These are phyloP conservation scores for Columba janthina DNA, from an alignment of 2,113 vertebrate species.

Conservation along the genomic window DNA sequence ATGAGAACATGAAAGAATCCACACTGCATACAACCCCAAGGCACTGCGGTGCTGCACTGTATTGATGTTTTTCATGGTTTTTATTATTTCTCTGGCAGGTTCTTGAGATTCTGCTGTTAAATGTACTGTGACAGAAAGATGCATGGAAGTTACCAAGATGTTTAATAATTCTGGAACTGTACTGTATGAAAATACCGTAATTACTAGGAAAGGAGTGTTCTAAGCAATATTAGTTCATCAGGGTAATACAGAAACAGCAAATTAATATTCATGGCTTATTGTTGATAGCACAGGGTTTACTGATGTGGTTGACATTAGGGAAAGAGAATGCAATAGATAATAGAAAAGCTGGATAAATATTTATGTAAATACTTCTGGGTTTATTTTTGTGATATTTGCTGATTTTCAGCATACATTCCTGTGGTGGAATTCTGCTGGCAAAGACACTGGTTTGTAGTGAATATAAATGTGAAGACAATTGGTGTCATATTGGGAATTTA, in stretches of 20 bases:
- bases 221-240: not conserved
- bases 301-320: not conserved
- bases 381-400: not conserved
- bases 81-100: not conserved
- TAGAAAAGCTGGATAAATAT: not conserved
- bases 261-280: not conserved
- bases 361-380: not conserved
- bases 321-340: not conserved
- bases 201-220: not conserved
- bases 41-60: not conserved
- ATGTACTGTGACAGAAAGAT: not conserved
- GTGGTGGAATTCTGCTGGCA: not conserved
- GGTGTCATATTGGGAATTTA: not conserved
- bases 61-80: not conserved
- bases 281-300: not conserved
- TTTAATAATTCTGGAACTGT: not conserved
- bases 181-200: not conserved
- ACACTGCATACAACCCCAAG: not conserved
- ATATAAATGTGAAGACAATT: not conserved
- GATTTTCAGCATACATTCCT: not conserved
- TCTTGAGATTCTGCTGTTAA: conserved; percentile 2
- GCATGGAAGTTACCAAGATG: not conserved
- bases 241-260: not conserved
- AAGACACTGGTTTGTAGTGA: not conserved
- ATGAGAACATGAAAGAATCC: not conserved